Base-by-base conservation (phyloP, 1,140 invertebrate species). In the Phortica variegata region DNA sequence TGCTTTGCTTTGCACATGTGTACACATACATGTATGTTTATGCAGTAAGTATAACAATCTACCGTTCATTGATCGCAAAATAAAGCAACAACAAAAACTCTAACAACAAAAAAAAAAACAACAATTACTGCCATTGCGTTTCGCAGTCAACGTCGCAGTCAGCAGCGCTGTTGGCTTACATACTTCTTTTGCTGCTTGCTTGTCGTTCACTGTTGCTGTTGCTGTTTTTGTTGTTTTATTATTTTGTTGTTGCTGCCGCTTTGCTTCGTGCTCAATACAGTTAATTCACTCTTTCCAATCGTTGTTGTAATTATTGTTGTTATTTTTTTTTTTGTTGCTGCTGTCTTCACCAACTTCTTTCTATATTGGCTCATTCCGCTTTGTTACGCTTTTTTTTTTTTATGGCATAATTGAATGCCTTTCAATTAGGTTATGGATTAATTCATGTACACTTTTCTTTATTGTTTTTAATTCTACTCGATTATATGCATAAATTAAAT, bases 351-450 rank as follows among this genome's bases (percentile, higher is more conserved):
- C 26, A 29, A 29, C 12, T 56, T 56, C 68, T 66, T 66, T 60
- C 60, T 68, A n/a, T n/a, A n/a, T n/a, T n/a, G n/a, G n/a, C n/a
- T n/a, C n/a, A 26, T 26, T 26, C 5, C 23, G 10, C 10, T 26
- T 26, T 68, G 68, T 63, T 68, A 47, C 52, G 40, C 57, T 68
- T 58, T 63, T 26, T 26, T 26, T 26, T 6, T 26, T 26, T 60
- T 68, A 68, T 43, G 63, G 57, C 63, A 68, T 62, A 68, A 68
- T 68, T 63, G 63, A 68, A 60, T 65, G 61, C 58, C 58, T 68
- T 68, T 57, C 63, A 68, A 68, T 68, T 68, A 63, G 63, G 63
- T 63, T 68, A 68, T 68, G 63, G 63, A 68, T 68, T 68, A 68
- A 68, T 68, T 68, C 23, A 26, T 26, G 23, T 26, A n/a, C n/a